These are phyloP conservation scores for Echiichthys vipera DNA, from an alignment of 2,797 vertebrate genomes.

Conservation along the genomic window DNA sequence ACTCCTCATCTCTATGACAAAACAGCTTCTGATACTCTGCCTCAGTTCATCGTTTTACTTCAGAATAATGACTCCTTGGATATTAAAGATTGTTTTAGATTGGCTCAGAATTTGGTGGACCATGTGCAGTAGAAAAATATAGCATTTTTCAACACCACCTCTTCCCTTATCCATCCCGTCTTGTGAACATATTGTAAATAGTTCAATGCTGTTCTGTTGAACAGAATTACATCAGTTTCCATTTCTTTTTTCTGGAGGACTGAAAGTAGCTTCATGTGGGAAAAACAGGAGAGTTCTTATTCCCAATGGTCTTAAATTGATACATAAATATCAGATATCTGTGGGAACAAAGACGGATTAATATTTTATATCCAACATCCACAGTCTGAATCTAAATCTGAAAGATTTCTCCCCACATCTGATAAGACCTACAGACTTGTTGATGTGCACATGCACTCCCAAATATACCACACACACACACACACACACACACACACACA, in stretches of 20 bases:
- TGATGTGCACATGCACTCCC: neutral
- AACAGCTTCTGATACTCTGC: neutral
- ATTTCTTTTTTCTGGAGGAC: neutral
- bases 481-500: no score
- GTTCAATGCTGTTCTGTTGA: neutral
- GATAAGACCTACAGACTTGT: conserved; percentile 27
- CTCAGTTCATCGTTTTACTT: neutral
- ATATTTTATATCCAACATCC: conserved; percentile 66
- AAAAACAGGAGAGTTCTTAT: conserved; percentile 25
- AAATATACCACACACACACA: neutral
- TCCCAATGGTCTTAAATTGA: conserved; percentile 48
- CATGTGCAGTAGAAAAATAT: no score
- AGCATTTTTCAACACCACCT: neutral
- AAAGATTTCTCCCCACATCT: conserved; percentile 21
- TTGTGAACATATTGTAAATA: neutral
- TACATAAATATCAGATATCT: conserved; percentile 59
- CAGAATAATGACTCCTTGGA: neutral
- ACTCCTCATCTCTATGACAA: neutral
- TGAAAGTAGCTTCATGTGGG: neutral
- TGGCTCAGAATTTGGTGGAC: neutral
- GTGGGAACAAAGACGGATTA: conserved; percentile 55
- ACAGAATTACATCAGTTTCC: neutral
- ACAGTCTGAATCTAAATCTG: conserved; percentile 32
- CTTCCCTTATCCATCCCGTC: neutral
- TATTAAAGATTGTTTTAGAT: neutral